Evolutionary conservation across 2,113 vertebrate genomes (phyloP), one percentile per base, ranked within the genome.

Genomic region (Hydrochoerus hydrochaeris): DNA sequence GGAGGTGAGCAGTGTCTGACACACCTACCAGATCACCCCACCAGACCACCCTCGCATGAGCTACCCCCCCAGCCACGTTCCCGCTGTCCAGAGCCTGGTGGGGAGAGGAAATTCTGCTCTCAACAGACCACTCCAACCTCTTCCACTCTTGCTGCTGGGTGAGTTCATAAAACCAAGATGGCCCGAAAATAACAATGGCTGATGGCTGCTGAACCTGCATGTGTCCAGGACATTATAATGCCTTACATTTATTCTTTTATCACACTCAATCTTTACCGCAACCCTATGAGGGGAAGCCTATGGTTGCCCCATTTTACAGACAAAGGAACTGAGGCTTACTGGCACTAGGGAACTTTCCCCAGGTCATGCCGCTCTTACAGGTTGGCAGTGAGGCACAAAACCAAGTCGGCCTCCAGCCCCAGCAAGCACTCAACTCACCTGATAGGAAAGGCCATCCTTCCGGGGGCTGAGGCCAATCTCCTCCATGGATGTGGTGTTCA

Each of bases 401-500:
- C 26, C 54, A 90, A 62, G 75, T 35, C 71, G 81, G 44, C 28
- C 35, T 49, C 65, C 67, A 58, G 5, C 26, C 80, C 19, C 49
- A 60, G 52, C 46, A 35, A 88, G 28, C 1, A 41, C 32, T 58
- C 58, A 57, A 73, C 98, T 90, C 98, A 99, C 99, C 99, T 99
- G 99, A 92, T 99, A 99, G 1, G 99, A 99, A 95, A 99, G 99
- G 63, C 99, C 99, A 49, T 99, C 99, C 98, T 99, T 99, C 98
- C 99, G 99, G 97, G 99, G 99, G 94, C 97, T 99, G 98, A 99
- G 99, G 96, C 99, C 99, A 26, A 99, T 99, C 97, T 99, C 99
- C 67, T 99, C 99, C 99, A 99, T 99, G 92, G 99, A 98, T 96
- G 99, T 98, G 97, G 98, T 98, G 98, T 86, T 99, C 99, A 99